These are phyloP conservation scores for Emmelina monodactyla DNA, from an alignment of 2,888 invertebrate species.

Conservation along the genomic window DNA sequence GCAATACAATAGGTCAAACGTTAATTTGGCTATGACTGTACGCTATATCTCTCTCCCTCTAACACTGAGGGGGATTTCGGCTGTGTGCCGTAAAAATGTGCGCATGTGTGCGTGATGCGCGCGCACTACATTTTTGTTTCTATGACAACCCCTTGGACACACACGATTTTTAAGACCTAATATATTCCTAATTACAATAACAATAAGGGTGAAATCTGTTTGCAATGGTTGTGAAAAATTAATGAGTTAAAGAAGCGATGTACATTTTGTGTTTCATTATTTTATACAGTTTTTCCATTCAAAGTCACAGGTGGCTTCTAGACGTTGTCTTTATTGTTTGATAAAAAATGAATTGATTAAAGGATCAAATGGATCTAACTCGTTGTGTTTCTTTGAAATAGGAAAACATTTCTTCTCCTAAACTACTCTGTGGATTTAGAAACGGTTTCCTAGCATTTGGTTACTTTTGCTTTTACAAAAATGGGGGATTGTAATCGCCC, in stretches of 20 bases:
- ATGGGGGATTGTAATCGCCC: too few species aligned
- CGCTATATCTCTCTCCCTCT: conserved; percentile 31
- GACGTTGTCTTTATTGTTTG: too few species aligned
- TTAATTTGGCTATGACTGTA: conserved; percentile 26
- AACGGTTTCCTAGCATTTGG: too few species aligned
- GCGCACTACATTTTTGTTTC: conserved; percentile 60
- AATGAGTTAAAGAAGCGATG: conserved; percentile 59
- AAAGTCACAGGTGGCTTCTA: not conserved
- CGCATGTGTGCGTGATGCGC: conserved; percentile 45
- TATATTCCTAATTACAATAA: conserved; percentile 11
- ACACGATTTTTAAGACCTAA: conserved; percentile 9
- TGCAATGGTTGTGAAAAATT: conserved; percentile 37
- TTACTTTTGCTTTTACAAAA: too few species aligned
- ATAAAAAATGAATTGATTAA: too few species aligned
- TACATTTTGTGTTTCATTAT: conserved; percentile 48
- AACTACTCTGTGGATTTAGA: too few species aligned
- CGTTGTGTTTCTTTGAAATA: too few species aligned
- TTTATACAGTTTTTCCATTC: conserved; percentile 34
- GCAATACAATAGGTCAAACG: too few species aligned
- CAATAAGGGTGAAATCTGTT: conserved; percentile 17
- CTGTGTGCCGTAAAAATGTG: conserved; percentile 23
- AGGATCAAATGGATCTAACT: too few species aligned
- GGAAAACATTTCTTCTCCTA: too few species aligned
- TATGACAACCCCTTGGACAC: conserved; percentile 57
- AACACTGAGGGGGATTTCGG: conserved; percentile 30